Evolutionary conservation across 2,797 vertebrate species (phyloP).

Genomic region (Enteromius mattozi): DNA sequence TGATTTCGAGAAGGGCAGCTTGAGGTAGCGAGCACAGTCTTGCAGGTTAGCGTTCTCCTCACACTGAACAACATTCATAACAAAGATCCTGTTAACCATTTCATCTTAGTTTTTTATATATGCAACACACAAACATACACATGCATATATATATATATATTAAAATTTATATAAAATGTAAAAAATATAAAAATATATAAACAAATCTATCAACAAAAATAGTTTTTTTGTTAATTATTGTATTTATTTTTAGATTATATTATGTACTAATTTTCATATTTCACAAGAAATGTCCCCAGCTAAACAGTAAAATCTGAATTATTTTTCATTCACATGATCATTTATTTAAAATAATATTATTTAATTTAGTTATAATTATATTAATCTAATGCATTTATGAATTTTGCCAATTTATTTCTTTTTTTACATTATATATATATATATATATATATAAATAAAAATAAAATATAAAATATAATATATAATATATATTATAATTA

Average conservation of each 20-base stretch:
- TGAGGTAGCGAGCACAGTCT: constrained; percentile 93
- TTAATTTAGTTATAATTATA: background rate
- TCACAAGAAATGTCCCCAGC: background rate
- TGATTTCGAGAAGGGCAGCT: constrained; percentile 92
- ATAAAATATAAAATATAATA: too few relatives aligned
- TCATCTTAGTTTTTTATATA: background rate
- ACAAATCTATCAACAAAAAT: too few relatives aligned
- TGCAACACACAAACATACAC: background rate
- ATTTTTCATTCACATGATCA: background rate
- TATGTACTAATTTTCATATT: background rate
- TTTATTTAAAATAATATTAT: background rate
- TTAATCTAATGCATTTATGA: background rate
- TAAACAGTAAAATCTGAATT: background rate
- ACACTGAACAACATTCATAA: constrained; percentile 77
- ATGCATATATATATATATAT: too few relatives aligned
- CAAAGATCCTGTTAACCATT: background rate
- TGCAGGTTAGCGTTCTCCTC: constrained; percentile 93
- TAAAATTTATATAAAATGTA: too few relatives aligned
- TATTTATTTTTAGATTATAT: too few relatives aligned
- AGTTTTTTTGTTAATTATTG: too few relatives aligned
- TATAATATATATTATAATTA: too few relatives aligned
- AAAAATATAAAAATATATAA: too few relatives aligned
- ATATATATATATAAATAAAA: too few relatives aligned
- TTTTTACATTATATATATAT: too few relatives aligned
- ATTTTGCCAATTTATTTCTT: too few relatives aligned